Conservation (phyloP, 2,888 invertebrate genomes). For the Poecilus cupreus region DNA sequence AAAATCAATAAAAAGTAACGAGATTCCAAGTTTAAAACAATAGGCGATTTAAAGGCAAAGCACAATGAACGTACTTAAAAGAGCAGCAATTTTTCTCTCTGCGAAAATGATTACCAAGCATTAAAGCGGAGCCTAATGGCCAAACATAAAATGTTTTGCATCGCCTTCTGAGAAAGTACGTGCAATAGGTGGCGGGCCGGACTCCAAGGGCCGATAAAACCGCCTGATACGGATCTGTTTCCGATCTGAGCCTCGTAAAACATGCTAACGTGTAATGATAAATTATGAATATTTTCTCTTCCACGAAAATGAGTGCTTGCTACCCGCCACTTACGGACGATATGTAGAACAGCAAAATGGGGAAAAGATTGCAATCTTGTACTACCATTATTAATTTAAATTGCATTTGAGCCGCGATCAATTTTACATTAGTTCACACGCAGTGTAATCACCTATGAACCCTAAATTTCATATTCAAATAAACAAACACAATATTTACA, state of each 20-base stretch:
- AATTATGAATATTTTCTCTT: constrained; percentile 54
- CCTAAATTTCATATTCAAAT: constrained; percentile 32
- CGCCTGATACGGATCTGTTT: constrained; percentile 40
- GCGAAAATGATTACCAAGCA: not conserved
- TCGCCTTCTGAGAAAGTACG: constrained; percentile 1
- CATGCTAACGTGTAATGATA: constrained; percentile 53
- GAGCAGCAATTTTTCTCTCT: not conserved
- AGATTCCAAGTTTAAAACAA: not conserved
- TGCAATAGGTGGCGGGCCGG: not conserved
- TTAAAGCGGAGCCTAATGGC: not conserved
- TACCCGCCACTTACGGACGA: constrained; percentile 29
- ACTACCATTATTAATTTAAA: constrained; percentile 48
- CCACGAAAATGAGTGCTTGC: constrained; percentile 33
- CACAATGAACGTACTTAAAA: not conserved
- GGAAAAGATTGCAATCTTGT: constrained; percentile 48
- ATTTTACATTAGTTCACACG: constrained; percentile 53
- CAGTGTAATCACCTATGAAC: constrained; percentile 1
- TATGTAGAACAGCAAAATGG: constrained; percentile 44
- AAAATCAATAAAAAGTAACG: not conserved
- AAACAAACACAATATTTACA: not conserved
- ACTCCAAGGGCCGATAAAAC: not conserved
- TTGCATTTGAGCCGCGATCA: constrained; percentile 46
- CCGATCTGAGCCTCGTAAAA: constrained; percentile 22
- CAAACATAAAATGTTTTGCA: constrained; percentile 1
- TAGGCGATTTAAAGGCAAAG: not conserved